Conservation (phyloP, 2,888 invertebrate species). For the Tipula unca region DNA sequence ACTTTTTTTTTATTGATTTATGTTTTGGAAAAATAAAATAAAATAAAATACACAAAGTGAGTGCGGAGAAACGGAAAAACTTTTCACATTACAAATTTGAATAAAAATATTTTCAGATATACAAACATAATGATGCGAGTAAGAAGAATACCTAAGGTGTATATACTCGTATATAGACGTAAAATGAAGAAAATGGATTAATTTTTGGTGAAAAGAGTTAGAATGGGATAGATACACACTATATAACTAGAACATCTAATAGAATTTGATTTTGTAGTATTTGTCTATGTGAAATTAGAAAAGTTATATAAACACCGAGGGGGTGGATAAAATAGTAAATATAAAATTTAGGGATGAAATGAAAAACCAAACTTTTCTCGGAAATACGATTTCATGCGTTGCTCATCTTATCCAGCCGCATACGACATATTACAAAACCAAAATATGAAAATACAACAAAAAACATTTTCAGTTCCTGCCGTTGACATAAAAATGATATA, state of each 20-base stretch:
- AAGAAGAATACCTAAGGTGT: too few species aligned
- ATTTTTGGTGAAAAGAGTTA: background rate
- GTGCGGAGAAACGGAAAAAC: background rate
- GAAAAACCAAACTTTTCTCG: background rate
- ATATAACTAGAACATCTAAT: background rate
- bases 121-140: background rate
- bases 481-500: constrained; percentile 1
- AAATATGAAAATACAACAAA: background rate
- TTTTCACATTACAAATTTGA: background rate
- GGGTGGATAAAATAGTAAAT: background rate
- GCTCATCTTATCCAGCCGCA: background rate
- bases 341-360: background rate
- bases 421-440: background rate
- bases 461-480: background rate
- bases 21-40: background rate
- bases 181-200: background rate
- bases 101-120: background rate
- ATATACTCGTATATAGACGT: too few species aligned
- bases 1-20: background rate
- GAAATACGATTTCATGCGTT: background rate
- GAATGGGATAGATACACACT: background rate
- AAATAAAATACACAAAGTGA: background rate
- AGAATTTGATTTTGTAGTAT: background rate
- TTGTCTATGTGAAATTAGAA: background rate
- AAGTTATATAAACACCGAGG: too few species aligned